Evolutionary conservation across 2,888 invertebrate genomes (phyloP).

Genomic region (Drosophila kokeensis): DNA sequence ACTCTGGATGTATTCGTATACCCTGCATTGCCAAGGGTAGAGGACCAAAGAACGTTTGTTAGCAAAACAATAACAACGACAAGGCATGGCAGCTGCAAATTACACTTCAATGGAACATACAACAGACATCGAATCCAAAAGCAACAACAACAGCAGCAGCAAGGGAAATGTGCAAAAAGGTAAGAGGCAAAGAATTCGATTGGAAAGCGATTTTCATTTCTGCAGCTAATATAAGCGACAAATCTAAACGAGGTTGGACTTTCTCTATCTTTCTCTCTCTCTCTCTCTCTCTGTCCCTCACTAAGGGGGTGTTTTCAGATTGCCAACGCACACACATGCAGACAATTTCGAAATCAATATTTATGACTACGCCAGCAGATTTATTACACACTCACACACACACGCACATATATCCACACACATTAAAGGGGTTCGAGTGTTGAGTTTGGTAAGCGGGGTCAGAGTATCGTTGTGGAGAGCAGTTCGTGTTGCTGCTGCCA

Average conservation of each 20-base stretch:
- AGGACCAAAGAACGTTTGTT: constrained; percentile 41
- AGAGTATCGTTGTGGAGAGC: constrained; percentile 17
- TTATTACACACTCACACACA: constrained; percentile 59
- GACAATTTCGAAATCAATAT: constrained; percentile 78
- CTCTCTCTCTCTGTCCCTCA: neutral
- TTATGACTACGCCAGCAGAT: constrained; percentile 76
- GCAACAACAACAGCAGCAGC: constrained; percentile 25
- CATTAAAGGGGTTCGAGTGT: constrained; percentile 7
- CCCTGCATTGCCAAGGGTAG: constrained; percentile 15
- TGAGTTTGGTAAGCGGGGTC: constrained; percentile 4
- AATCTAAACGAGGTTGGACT: constrained; percentile 57
- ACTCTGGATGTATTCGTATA: neutral
- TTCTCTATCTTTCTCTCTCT: neutral
- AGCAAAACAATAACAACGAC: constrained; percentile 61
- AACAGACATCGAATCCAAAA: constrained; percentile 21
- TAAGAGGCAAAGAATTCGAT: constrained; percentile 73
- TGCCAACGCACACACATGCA: constrained; percentile 37
- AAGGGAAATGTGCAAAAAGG: constrained; percentile 57
- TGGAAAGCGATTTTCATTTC: constrained; percentile 80
- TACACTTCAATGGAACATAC: constrained; percentile 58
- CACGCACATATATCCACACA: neutral
- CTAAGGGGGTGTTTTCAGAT: neutral
- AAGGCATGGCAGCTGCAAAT: constrained; percentile 69
- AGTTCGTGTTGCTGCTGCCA: constrained; percentile 38
- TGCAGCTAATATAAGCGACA: constrained; percentile 80